Evolutionary conservation across 2,888 invertebrate species (phyloP).

Genomic region (Archaeoteleia sp.): DNA sequence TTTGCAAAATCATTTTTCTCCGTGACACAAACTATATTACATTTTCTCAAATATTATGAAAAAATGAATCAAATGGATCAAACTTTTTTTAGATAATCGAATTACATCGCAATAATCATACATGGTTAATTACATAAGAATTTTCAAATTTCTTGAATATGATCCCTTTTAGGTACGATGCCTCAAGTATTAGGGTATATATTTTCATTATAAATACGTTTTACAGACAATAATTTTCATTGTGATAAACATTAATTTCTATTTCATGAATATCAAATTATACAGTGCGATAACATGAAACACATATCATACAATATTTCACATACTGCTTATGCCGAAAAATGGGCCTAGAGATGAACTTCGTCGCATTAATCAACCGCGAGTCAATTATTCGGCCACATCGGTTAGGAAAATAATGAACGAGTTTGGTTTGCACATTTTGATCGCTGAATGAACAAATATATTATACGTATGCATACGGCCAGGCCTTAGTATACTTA

Average conservation of each 20-base stretch:
- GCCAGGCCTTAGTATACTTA: slow-evolving; percentile 1
- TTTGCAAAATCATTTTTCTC: too few relatives aligned
- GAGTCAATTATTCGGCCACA: neutral
- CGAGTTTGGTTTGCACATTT: neutral
- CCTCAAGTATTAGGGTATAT: too few relatives aligned
- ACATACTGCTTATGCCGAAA: slow-evolving; percentile 58
- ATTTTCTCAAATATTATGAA: too few relatives aligned
- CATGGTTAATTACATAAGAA: too few relatives aligned
- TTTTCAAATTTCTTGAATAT: too few relatives aligned
- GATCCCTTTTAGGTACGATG: too few relatives aligned
- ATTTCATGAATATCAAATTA: slow-evolving; percentile 71
- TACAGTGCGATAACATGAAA: slow-evolving; percentile 68
- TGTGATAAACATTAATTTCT: slow-evolving; percentile 67
- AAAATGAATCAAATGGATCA: too few relatives aligned
- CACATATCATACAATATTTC: slow-evolving; percentile 72
- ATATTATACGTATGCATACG: neutral
- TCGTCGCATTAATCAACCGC: slow-evolving; percentile 8
- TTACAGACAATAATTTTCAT: too few relatives aligned
- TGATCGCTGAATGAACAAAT: slow-evolving; percentile 1
- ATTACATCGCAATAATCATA: too few relatives aligned
- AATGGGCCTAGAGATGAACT: slow-evolving; percentile 10
- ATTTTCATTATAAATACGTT: too few relatives aligned
- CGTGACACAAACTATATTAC: too few relatives aligned
- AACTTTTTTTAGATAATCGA: too few relatives aligned
- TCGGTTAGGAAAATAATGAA: neutral